Conservation (phyloP, 2,888 invertebrate genomes). For the Trissolcus brochymenae region DNA sequence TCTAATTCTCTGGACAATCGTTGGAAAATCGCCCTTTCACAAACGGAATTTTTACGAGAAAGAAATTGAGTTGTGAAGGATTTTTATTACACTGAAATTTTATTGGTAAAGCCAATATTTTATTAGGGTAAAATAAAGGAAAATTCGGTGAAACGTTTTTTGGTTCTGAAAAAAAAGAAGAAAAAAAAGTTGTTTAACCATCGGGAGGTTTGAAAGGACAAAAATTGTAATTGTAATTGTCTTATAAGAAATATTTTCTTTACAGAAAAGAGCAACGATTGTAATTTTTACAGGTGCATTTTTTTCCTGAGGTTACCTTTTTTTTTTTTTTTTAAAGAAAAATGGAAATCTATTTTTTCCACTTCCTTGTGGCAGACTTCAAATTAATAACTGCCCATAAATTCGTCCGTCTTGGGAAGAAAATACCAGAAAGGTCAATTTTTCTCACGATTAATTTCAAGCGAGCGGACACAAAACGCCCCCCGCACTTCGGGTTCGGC, state of each 20-base stretch:
- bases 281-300: too few species aligned
- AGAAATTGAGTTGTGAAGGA: conserved; percentile 1
- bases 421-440: conserved; percentile 2
- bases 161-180: too few species aligned
- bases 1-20: conserved; percentile 24
- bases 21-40: conserved; percentile 5
- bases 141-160: too few species aligned
- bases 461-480: conserved; percentile 2
- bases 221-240: too few species aligned
- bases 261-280: too few species aligned
- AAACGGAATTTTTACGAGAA: conserved; percentile 4
- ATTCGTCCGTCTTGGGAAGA: background rate
- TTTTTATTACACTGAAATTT: too few species aligned
- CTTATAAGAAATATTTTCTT: too few species aligned
- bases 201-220: too few species aligned
- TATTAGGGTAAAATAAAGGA: too few species aligned
- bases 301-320: background rate
- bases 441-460: conserved; percentile 11
- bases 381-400: conserved; percentile 8
- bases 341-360: background rate
- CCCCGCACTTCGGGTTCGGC: conserved; percentile 4
- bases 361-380: background rate
- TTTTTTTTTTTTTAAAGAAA: background rate
- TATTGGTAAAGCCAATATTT: too few species aligned
- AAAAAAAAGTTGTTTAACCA: too few species aligned